These are phyloP conservation scores for Agriotes lineatus DNA, from an alignment of 2,888 invertebrate species.

Conservation along the genomic window DNA sequence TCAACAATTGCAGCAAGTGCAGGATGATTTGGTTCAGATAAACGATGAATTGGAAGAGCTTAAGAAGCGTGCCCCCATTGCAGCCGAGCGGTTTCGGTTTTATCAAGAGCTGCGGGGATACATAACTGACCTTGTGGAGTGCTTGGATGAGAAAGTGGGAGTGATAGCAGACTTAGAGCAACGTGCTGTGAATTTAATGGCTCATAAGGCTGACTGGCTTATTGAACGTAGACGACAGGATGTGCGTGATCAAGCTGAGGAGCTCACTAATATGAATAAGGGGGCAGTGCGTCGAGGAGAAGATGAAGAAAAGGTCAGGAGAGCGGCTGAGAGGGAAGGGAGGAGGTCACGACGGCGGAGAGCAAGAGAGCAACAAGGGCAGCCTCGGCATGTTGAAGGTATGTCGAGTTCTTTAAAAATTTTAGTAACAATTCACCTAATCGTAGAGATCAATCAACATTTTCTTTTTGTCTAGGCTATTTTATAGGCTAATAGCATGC, in stretches of 20 bases:
- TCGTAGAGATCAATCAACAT: too few relatives aligned
- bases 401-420: too few relatives aligned
- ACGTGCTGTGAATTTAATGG: constrained; percentile 79
- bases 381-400: constrained; percentile 85
- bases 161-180: constrained; percentile 84
- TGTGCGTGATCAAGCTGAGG: constrained; percentile 94
- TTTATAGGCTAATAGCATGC: too few relatives aligned
- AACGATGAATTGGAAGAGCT: constrained; percentile 69
- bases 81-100: constrained; percentile 89
- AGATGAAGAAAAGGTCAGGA: constrained; percentile 79
- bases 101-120: constrained; percentile 97
- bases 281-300: constrained; percentile 63
- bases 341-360: constrained; percentile 88
- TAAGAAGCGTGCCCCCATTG: constrained; percentile 71
- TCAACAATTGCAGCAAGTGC: constrained; percentile 65
- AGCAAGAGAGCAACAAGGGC: constrained; percentile 77
- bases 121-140: constrained; percentile 96
- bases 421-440: too few relatives aligned
- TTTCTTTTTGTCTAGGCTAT: too few relatives aligned
- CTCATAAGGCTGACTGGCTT: constrained; percentile 80
- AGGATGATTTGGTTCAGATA: constrained; percentile 61
- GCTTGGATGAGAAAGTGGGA: constrained; percentile 94
- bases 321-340: constrained; percentile 93
- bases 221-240: constrained; percentile 90
- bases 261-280: constrained; percentile 76